phyloP scores from a whole-genome alignment of 2,113 vertebrate species.

The Eleginops maclovinus region DNA sequence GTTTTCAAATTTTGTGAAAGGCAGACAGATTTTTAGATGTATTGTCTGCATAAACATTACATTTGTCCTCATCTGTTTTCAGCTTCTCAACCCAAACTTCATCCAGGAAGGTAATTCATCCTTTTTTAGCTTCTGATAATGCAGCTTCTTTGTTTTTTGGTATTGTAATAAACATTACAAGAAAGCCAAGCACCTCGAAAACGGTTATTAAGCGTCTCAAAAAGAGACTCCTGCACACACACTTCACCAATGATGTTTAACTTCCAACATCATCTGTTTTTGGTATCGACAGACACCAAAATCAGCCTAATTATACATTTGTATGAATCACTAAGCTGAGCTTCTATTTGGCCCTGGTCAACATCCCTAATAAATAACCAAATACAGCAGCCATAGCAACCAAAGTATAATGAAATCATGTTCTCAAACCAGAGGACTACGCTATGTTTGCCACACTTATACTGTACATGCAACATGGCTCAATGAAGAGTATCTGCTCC shows the following conservation, averaged over 20 bases:
- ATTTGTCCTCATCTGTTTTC: slow-evolving; percentile 56
- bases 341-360: not conserved
- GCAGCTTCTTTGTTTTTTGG: not conserved
- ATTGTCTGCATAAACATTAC: not conserved
- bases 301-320: not conserved
- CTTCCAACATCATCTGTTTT: too few relatives aligned
- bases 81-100: slow-evolving; percentile 99
- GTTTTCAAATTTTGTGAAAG: too few relatives aligned
- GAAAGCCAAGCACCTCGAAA: not conserved
- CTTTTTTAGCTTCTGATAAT: not conserved
- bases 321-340: not conserved
- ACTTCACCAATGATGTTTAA: not conserved
- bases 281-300: not conserved
- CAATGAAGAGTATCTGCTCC: not conserved
- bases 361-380: not conserved
- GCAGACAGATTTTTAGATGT: too few relatives aligned
- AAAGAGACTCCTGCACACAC: not conserved
- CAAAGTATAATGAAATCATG: not conserved
- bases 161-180: not conserved
- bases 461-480: not conserved
- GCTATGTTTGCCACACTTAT: not conserved
- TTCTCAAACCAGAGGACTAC: not conserved
- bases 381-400: not conserved
- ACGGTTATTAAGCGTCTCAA: not conserved
- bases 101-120: slow-evolving; percentile 94